These are phyloP conservation scores for Polietes domitor DNA, from an alignment of 2,888 invertebrate species.

Conservation along the genomic window DNA sequence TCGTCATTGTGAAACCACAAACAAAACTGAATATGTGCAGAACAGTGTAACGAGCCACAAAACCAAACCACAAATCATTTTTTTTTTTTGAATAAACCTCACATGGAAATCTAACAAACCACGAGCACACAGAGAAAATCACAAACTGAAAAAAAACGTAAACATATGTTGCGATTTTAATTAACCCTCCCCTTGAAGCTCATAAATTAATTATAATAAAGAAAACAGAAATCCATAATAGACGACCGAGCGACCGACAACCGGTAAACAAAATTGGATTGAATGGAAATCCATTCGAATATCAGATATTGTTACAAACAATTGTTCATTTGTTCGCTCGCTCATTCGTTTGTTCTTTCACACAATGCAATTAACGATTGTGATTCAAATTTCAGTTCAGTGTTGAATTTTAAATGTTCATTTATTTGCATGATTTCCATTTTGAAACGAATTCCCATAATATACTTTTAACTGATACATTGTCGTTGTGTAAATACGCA, in stretches of 20 bases:
- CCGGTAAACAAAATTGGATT: neutral
- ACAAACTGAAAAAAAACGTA: neutral
- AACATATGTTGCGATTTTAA: neutral
- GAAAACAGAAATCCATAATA: neutral
- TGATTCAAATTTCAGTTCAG: neutral
- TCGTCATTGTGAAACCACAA: too few relatives aligned
- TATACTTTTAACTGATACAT: neutral
- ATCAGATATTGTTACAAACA: neutral
- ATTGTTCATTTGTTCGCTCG: neutral
- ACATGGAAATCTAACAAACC: too few relatives aligned
- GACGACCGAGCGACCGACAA: neutral
- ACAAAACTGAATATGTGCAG: too few relatives aligned
- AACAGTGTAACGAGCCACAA: too few relatives aligned
- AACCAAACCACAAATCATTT: too few relatives aligned
- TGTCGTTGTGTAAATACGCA: too few relatives aligned
- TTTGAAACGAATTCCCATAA: neutral
- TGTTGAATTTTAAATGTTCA: neutral
- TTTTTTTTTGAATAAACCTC: too few relatives aligned
- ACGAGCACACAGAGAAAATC: neutral
- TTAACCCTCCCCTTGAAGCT: neutral
- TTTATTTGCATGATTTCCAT: neutral
- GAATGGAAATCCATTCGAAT: neutral
- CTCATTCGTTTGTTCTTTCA: neutral
- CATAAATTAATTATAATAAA: neutral
- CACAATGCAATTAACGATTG: neutral